A percentile compares a stretch with the other conserved stretches of the same genome.
phyloP scores from a whole-genome alignment of 2,888 invertebrate genomes.

The Lithophane semibrunnea region DNA sequence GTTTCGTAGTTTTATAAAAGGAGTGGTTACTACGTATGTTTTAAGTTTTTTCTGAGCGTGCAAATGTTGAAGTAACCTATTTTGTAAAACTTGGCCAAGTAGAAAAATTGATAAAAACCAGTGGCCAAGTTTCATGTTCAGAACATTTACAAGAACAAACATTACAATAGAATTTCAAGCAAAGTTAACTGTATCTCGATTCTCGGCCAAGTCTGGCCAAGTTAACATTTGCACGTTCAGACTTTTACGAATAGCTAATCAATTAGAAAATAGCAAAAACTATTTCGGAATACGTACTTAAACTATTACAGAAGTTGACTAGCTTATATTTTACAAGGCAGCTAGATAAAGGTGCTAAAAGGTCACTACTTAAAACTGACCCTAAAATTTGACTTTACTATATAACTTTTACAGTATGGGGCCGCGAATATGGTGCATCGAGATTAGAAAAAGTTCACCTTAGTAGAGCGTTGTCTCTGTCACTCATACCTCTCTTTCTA shows the following conservation, averaged over 20 bases:
- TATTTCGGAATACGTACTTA: conserved; percentile 58
- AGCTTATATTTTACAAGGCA: conserved; percentile 12
- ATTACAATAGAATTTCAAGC: background rate
- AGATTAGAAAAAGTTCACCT: background rate
- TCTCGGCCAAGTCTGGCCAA: conserved; percentile 6
- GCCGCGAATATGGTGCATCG: background rate
- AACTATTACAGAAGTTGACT: conserved; percentile 14
- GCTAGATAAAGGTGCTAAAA: conserved; percentile 28
- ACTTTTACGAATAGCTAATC: conserved; percentile 39
- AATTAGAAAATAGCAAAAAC: conserved; percentile 40
- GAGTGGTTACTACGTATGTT: conserved; percentile 64
- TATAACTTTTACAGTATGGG: background rate
- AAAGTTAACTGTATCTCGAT: background rate
- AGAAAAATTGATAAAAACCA: background rate
- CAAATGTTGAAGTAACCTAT: conserved; percentile 9
- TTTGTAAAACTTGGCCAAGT: conserved; percentile 14
- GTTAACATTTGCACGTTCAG: conserved; percentile 31
- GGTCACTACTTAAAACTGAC: conserved; percentile 13
- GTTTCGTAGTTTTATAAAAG: conserved; percentile 64
- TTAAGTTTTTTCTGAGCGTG: conserved; percentile 38
- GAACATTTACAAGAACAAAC: conserved; percentile 26
- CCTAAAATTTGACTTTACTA: conserved; percentile 7
- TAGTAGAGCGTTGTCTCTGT: background rate
- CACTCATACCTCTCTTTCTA: background rate
- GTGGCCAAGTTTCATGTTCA: background rate